Evolutionary conservation across 2,888 invertebrate genomes (phyloP).

Genomic region (Ormyrus nitidulus): DNA sequence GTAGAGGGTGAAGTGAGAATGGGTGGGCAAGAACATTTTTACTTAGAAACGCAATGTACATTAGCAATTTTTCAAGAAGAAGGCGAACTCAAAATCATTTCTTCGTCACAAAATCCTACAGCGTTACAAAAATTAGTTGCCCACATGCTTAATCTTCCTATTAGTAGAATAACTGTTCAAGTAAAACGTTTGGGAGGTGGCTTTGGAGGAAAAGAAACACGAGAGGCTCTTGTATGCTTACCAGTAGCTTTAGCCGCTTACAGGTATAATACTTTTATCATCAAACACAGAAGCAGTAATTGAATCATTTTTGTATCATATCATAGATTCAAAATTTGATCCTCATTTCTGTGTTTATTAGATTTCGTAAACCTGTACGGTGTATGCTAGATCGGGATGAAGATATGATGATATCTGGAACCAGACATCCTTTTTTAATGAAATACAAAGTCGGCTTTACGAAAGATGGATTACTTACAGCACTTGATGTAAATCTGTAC

Average conservation of each 20-base stretch:
- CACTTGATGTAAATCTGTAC: constrained; percentile 83
- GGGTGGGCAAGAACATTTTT: constrained; percentile 97
- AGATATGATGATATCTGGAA: constrained; percentile 92
- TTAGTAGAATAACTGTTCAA: constrained; percentile 83
- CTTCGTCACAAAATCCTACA: constrained; percentile 88
- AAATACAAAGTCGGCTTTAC: constrained; percentile 89
- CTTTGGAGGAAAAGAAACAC: constrained; percentile 95
- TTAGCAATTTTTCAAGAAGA: constrained; percentile 82
- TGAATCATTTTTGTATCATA: no score
- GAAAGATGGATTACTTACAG: constrained; percentile 84
- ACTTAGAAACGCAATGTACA: constrained; percentile 89
- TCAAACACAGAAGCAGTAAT: no score
- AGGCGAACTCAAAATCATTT: constrained; percentile 88
- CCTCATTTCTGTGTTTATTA: constrained; percentile 64
- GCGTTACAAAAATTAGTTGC: constrained; percentile 84
- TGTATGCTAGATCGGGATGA: constrained; percentile 93
- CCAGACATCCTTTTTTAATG: constrained; percentile 89
- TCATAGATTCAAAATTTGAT: background rate
- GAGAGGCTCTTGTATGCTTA: constrained; percentile 81
- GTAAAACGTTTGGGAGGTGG: constrained; percentile 94
- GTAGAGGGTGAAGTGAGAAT: constrained; percentile 85
- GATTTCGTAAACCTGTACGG: constrained; percentile 85
- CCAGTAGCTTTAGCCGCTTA: constrained; percentile 88
- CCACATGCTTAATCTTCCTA: constrained; percentile 83
- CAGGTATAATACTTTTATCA: constrained; percentile 71